Evolutionary conservation across 2,113 vertebrate genomes (phyloP).

Genomic region (Cyrtonyx montezumae): DNA sequence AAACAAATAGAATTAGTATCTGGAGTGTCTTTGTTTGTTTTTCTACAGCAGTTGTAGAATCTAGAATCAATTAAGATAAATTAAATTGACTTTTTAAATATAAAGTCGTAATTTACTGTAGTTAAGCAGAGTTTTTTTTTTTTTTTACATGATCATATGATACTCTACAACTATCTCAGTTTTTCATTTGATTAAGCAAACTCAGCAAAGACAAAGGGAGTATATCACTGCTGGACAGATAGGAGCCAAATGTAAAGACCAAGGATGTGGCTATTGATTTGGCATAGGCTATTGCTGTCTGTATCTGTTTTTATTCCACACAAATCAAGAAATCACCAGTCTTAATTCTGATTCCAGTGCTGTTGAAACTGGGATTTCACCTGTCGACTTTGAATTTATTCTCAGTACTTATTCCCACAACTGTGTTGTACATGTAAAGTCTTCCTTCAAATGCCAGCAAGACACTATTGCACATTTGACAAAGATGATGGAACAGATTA

Average conservation of each 20-base stretch:
- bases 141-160: not conserved
- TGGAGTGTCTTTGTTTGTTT: not conserved
- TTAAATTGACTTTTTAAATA: not conserved
- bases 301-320: not conserved
- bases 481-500: not conserved
- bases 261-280: not conserved
- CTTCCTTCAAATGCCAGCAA: not conserved
- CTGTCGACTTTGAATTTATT: not conserved
- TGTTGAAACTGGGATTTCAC: not conserved
- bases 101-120: not conserved
- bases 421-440: accelerated
- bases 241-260: not conserved
- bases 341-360: not conserved
- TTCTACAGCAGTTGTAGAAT: not conserved
- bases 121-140: not conserved
- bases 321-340: not conserved
- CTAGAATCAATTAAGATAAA: not conserved
- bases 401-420: not conserved
- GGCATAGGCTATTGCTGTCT: not conserved
- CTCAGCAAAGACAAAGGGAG: not conserved
- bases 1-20: not conserved
- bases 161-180: not conserved
- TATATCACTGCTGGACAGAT: not conserved
- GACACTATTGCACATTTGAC: not conserved
- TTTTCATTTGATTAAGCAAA: not conserved